Conservation (phyloP, 2,797 vertebrate genomes). For the Coendou prehensilis region DNA sequence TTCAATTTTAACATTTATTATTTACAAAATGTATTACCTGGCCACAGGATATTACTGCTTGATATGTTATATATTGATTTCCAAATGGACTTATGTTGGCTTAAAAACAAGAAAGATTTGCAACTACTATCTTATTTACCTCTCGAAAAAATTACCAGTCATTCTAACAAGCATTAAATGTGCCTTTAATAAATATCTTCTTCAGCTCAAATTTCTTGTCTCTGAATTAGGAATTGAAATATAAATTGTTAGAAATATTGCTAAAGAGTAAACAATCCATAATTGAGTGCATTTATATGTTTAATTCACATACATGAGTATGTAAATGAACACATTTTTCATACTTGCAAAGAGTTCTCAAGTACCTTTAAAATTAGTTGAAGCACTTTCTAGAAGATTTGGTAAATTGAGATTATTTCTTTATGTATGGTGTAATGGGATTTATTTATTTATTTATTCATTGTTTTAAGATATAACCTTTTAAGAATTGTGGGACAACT, state of each 20-base stretch:
- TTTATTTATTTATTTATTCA: background rate
- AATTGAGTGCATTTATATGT: background rate
- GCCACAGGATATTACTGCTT: background rate
- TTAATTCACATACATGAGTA: background rate
- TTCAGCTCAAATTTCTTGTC: constrained; percentile 23
- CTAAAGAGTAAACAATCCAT: background rate
- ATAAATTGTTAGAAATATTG: constrained; percentile 31
- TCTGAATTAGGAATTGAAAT: constrained; percentile 6
- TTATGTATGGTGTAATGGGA: background rate
- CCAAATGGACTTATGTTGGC: background rate
- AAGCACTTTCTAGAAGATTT: background rate
- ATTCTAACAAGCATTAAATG: background rate
- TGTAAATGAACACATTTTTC: background rate
- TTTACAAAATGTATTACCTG: constrained; percentile 2
- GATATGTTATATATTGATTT: background rate
- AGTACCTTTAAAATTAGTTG: background rate
- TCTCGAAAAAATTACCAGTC: background rate
- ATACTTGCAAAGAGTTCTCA: background rate
- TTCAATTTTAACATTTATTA: constrained; percentile 41
- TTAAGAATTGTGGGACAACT: background rate
- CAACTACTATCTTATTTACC: background rate
- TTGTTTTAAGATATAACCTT: background rate
- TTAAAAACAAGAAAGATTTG: background rate
- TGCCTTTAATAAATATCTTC: background rate
- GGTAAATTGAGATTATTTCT: background rate